Percentiles rank a stretch among this genome's conserved stretches.
phyloP scores from a whole-genome alignment of 2,888 invertebrate species.

The Hydriomena furcata region DNA sequence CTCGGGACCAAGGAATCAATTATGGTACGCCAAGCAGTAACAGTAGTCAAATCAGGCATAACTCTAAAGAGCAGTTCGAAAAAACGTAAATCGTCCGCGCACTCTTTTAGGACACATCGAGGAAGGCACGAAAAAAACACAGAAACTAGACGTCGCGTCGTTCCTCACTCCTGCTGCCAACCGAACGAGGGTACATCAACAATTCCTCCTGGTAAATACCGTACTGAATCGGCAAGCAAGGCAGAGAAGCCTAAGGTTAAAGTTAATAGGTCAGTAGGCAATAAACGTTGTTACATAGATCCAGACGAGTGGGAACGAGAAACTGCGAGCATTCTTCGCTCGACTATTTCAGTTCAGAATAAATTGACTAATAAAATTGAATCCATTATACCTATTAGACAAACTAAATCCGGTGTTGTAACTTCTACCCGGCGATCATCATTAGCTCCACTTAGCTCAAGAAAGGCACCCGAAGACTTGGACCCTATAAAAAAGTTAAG shows the following conservation, averaged over 20 bases:
- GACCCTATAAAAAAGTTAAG: constrained; percentile 72
- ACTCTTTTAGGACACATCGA: constrained; percentile 77
- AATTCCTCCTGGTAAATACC: constrained; percentile 60
- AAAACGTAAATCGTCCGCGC: constrained; percentile 78
- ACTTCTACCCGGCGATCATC: constrained; percentile 50
- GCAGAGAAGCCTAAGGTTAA: constrained; percentile 57
- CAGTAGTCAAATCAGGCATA: constrained; percentile 73
- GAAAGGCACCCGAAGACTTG: constrained; percentile 49
- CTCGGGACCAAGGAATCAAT: constrained; percentile 63
- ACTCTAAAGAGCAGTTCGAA: constrained; percentile 64
- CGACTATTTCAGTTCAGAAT: constrained; percentile 75
- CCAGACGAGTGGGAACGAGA: constrained; percentile 81
- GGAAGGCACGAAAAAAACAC: constrained; percentile 75
- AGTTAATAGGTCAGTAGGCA: constrained; percentile 76
- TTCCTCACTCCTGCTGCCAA: constrained; percentile 72
- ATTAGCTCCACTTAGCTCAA: constrained; percentile 53
- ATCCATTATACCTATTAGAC: constrained; percentile 49
- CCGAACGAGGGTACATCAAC: constrained; percentile 50
- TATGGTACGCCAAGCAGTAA: constrained; percentile 78
- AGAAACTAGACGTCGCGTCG: constrained; percentile 68
- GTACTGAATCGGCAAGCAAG: constrained; percentile 74
- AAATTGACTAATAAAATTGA: constrained; percentile 61
- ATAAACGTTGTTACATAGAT: constrained; percentile 81
- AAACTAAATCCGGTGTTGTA: constrained; percentile 62
- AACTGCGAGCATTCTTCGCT: constrained; percentile 80